phyloP scores from a whole-genome alignment of 2,113 vertebrate species.

The Pomatostomus ruficeps region DNA sequence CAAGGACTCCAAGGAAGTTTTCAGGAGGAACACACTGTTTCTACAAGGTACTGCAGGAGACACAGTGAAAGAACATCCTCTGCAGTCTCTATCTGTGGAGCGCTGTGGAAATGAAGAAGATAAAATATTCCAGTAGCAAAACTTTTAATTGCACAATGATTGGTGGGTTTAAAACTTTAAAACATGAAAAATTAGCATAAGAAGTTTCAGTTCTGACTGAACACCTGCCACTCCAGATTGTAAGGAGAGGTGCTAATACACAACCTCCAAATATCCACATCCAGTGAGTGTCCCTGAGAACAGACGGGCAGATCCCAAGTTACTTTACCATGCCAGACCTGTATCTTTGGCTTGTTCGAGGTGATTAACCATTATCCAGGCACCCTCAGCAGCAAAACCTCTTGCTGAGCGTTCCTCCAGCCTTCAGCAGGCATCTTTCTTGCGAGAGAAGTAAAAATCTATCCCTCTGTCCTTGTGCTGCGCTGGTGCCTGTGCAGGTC shows the following conservation, averaged over 20 bases:
- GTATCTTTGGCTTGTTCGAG: background rate
- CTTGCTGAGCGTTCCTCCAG: background rate
- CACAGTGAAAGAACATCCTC: background rate
- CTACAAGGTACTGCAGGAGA: background rate
- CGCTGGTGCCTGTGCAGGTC: slow-evolving; percentile 41
- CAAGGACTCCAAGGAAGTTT: background rate
- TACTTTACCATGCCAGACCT: background rate
- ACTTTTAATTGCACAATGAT: background rate
- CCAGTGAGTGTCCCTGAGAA: rapidly evolving
- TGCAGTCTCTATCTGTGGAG: background rate
- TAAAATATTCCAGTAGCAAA: background rate
- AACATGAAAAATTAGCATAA: background rate
- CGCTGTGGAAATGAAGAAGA: background rate
- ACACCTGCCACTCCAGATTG: background rate
- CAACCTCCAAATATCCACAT: background rate
- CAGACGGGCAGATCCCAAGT: rapidly evolving
- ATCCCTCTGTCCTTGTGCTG: slow-evolving; percentile 74
- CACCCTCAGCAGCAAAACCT: background rate
- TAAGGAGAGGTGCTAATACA: background rate
- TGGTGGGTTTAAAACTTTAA: background rate
- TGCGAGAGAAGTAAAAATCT: slow-evolving; percentile 81
- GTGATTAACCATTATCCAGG: background rate
- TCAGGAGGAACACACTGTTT: background rate
- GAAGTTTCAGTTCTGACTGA: background rate
- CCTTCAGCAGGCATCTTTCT: slow-evolving; percentile 57